Evolutionary conservation across 2,888 invertebrate species (phyloP).

Genomic region (Mimumesa dahlbomi): DNA sequence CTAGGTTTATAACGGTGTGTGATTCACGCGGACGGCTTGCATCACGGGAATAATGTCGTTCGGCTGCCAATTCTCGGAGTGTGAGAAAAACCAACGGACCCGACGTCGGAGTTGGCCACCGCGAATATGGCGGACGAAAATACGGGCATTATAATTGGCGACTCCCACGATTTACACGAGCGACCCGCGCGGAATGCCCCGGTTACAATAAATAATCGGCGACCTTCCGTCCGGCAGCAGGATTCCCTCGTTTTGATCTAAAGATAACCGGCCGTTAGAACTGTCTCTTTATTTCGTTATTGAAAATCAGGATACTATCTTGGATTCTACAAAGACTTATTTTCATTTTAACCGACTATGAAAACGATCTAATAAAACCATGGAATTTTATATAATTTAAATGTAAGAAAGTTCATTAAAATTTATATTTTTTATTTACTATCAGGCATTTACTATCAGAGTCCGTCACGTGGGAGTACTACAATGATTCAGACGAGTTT

Average conservation of each 20-base stretch:
- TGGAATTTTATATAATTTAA: too few relatives aligned
- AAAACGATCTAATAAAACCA: too few relatives aligned
- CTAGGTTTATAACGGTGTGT: conserved; percentile 26
- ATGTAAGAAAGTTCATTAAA: too few relatives aligned
- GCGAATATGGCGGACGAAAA: conserved; percentile 37
- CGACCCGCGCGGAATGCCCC: conserved; percentile 7
- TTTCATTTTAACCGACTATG: too few relatives aligned
- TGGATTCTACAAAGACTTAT: too few relatives aligned
- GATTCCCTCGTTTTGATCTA: conserved; percentile 10
- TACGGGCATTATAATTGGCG: conserved; percentile 53
- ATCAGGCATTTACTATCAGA: too few relatives aligned
- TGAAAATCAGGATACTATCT: too few relatives aligned
- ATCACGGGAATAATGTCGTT: conserved; percentile 8
- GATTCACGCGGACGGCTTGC: conserved; percentile 36
- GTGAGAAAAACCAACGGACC: conserved; percentile 37
- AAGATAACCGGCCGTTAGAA: conserved; percentile 13
- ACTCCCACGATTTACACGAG: conserved; percentile 47
- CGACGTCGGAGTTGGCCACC: conserved; percentile 40
- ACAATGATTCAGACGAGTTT: too few relatives aligned
- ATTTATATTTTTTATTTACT: too few relatives aligned
- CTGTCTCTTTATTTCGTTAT: background rate
- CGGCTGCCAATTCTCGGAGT: conserved; percentile 40
- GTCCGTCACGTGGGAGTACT: too few relatives aligned
- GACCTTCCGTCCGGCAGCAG: conserved; percentile 33
- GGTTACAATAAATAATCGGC: conserved; percentile 47